These are phyloP conservation scores for Mobula hypostoma DNA, from an alignment of 2,113 vertebrate genomes.

Conservation along the genomic window DNA sequence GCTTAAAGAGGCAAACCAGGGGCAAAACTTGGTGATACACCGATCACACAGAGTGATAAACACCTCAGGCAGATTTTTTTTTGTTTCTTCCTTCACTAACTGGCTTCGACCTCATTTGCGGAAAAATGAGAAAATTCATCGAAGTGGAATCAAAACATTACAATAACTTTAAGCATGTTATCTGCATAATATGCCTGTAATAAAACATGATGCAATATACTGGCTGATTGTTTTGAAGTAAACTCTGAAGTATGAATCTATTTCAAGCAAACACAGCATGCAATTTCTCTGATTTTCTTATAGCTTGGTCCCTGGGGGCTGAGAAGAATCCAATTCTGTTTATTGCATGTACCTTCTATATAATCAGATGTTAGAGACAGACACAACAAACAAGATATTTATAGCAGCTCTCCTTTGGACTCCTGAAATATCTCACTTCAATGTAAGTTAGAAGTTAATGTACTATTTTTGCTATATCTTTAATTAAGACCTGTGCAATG, in stretches of 20 bases:
- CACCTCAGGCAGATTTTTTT: background rate
- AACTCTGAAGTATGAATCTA: background rate
- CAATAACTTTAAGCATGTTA: background rate
- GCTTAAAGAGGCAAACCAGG: background rate
- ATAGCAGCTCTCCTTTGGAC: background rate
- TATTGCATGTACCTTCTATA: background rate
- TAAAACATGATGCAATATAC: background rate
- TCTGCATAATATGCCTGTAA: background rate
- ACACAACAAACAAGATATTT: background rate
- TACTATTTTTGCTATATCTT: background rate
- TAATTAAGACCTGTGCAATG: background rate
- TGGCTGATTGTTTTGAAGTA: background rate
- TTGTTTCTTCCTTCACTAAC: background rate
- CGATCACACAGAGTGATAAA: background rate
- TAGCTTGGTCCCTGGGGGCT: background rate
- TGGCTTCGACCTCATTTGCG: background rate
- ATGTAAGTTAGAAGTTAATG: too few relatives aligned
- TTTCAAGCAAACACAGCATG: background rate
- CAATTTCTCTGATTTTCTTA: background rate
- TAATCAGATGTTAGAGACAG: background rate
- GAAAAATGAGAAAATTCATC: background rate
- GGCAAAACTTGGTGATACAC: background rate
- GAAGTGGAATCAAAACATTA: background rate
- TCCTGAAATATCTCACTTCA: constrained; percentile 11
- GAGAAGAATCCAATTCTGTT: background rate